phyloP scores from a whole-genome alignment of 2,888 invertebrate species.

The Synanthedon myopaeformis region DNA sequence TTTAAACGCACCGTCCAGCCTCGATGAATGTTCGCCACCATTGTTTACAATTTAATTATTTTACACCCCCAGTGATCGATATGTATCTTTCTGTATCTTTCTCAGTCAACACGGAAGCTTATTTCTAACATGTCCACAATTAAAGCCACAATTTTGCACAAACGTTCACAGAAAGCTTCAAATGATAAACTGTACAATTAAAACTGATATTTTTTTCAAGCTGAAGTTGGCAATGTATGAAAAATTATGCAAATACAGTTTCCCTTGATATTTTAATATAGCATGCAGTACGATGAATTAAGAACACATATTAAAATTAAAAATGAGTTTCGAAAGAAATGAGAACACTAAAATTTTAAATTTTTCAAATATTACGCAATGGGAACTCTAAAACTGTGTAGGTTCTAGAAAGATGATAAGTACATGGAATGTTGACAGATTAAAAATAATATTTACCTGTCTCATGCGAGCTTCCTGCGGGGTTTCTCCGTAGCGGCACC shows the following conservation, averaged over 20 bases:
- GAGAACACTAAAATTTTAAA: too few relatives aligned
- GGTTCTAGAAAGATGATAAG: conserved; percentile 18
- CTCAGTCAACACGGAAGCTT: not conserved
- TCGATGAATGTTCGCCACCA: conserved; percentile 32
- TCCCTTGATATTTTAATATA: not conserved
- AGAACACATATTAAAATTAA: too few relatives aligned
- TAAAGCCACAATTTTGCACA: not conserved
- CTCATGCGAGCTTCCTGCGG: conserved; percentile 76
- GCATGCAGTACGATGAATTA: not conserved
- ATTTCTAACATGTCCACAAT: not conserved
- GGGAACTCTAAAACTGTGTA: conserved; percentile 3
- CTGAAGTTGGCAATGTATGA: not conserved
- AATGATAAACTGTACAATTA: conserved; percentile 11
- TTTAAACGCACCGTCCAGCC: conserved; percentile 3
- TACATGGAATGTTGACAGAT: too few relatives aligned
- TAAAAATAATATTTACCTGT: conserved; percentile 66
- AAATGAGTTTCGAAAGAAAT: too few relatives aligned
- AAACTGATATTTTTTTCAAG: not conserved
- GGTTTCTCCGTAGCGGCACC: conserved; percentile 78
- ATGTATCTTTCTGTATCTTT: conserved; percentile 2
- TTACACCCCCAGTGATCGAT: conserved; percentile 27
- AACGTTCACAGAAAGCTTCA: conserved; percentile 46
- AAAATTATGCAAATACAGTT: not conserved
- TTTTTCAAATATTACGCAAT: not conserved
- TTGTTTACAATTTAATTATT: conserved; percentile 1